Conservation (phyloP, 2,888 invertebrate genomes). For the Caenorhabditis sulstoni region DNA sequence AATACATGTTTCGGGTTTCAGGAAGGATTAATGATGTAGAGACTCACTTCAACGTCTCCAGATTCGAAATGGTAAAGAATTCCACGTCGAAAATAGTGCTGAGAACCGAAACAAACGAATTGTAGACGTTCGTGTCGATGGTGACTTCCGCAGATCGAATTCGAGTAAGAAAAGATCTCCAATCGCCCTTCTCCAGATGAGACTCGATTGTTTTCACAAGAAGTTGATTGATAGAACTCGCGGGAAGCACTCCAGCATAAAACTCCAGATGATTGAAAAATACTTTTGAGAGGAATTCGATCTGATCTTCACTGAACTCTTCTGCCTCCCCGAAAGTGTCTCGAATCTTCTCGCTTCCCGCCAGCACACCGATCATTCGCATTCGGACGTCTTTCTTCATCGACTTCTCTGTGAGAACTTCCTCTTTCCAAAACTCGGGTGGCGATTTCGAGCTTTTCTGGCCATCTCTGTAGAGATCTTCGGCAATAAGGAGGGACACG, state of each 20-base stretch:
- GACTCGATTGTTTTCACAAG: conserved; percentile 16
- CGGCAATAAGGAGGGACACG: conserved; percentile 18
- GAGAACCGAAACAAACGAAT: neutral
- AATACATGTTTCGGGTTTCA: neutral
- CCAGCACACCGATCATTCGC: conserved; percentile 34
- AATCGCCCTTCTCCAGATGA: conserved; percentile 16
- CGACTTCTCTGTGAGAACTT: conserved; percentile 33
- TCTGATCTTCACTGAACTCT: conserved; percentile 18
- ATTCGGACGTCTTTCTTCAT: conserved; percentile 47
- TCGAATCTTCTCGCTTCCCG: neutral
- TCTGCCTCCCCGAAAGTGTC: neutral
- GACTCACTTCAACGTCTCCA: conserved; percentile 17
- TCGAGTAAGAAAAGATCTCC: neutral
- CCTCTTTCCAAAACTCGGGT: conserved; percentile 30
- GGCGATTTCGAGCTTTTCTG: neutral
- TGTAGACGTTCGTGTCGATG: neutral
- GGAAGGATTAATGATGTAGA: neutral
- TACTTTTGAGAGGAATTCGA: conserved; percentile 27
- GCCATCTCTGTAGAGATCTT: conserved; percentile 32
- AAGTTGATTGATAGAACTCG: neutral
- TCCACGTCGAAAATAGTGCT: conserved; percentile 6
- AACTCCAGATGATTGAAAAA: conserved; percentile 42
- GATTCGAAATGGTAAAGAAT: conserved; percentile 6
- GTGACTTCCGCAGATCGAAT: conserved; percentile 9
- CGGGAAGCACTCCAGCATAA: conserved; percentile 15